Percentiles rank a stretch among this genome's conserved stretches.
Conservation (phyloP, 2,797 vertebrate genomes). For the Dromococcyx pavoninus region DNA sequence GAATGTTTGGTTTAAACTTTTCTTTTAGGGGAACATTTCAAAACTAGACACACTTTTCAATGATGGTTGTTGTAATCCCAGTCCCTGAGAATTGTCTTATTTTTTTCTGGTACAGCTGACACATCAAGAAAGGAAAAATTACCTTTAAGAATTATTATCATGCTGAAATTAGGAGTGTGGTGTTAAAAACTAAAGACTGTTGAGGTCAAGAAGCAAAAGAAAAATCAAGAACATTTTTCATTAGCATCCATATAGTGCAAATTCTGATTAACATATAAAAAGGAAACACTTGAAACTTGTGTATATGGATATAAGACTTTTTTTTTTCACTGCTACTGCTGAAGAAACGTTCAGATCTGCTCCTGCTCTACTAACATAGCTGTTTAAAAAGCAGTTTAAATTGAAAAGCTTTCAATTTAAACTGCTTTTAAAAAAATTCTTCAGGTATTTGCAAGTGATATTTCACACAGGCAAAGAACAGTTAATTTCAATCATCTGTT, state of each 20-base stretch:
- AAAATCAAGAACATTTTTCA: conserved; percentile 30
- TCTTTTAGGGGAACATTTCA: conserved; percentile 1
- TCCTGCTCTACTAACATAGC: conserved; percentile 9
- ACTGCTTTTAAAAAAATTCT: no score
- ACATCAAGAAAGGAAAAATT: neutral
- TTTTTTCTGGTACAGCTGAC: neutral
- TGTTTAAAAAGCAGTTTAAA: neutral
- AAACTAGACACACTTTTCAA: neutral
- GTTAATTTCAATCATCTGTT: conserved; percentile 64
- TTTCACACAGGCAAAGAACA: conserved; percentile 53
- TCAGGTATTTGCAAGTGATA: conserved; percentile 63
- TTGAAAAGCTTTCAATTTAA: conserved; percentile 23
- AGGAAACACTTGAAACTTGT: conserved; percentile 25
- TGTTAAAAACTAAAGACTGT: neutral
- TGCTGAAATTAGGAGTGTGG: neutral
- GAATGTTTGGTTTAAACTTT: conserved; percentile 40
- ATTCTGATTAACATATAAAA: conserved; percentile 54
- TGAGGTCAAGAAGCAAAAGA: neutral
- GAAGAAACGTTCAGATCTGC: conserved; percentile 12
- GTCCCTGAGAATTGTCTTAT: neutral
- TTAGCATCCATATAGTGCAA: neutral
- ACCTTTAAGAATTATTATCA: neutral
- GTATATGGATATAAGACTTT: neutral
- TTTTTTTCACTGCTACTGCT: neutral
- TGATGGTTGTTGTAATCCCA: neutral